Conservation (phyloP, 2,888 invertebrate genomes). For the Melipona bicolor region DNA sequence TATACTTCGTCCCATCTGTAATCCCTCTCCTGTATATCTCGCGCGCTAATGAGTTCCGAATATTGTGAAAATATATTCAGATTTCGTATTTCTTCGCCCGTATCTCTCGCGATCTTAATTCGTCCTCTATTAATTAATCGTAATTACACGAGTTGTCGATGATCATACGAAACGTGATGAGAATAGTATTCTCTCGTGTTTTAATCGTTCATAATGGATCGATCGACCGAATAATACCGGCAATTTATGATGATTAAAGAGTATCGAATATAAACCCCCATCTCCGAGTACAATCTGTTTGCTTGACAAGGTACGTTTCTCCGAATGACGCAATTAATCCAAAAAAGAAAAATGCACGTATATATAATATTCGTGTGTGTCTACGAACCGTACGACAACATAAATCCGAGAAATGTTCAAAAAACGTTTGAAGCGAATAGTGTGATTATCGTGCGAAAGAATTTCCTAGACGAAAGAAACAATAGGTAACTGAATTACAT, state of each 20-base stretch:
- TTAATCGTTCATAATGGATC: conserved; percentile 24
- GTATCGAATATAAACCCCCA: background rate
- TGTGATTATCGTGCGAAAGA: background rate
- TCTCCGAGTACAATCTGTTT: background rate
- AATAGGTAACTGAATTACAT: background rate
- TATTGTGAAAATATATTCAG: conserved; percentile 1
- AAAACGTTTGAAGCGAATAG: background rate
- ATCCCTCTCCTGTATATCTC: conserved; percentile 27
- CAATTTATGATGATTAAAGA: conserved; percentile 21
- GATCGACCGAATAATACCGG: conserved; percentile 29
- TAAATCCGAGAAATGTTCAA: background rate
- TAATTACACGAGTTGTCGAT: conserved; percentile 19
- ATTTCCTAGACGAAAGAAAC: background rate
- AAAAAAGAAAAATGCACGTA: background rate
- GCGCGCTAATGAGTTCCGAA: conserved; percentile 26
- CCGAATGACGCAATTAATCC: background rate
- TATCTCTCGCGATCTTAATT: background rate
- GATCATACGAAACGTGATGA: conserved; percentile 11
- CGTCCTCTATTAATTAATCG: conserved; percentile 38
- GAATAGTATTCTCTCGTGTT: conserved; percentile 7
- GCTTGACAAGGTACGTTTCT: background rate
- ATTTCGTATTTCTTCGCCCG: background rate
- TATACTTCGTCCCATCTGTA: conserved; percentile 3
- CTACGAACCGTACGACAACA: background rate
- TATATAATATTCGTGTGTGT: too few species aligned